A percentile compares a stretch with the other conserved stretches of the same genome.
Evolutionary conservation across 1,140 invertebrate genomes (phyloP).

Genomic region (Conopomorpha cramerella): DNA sequence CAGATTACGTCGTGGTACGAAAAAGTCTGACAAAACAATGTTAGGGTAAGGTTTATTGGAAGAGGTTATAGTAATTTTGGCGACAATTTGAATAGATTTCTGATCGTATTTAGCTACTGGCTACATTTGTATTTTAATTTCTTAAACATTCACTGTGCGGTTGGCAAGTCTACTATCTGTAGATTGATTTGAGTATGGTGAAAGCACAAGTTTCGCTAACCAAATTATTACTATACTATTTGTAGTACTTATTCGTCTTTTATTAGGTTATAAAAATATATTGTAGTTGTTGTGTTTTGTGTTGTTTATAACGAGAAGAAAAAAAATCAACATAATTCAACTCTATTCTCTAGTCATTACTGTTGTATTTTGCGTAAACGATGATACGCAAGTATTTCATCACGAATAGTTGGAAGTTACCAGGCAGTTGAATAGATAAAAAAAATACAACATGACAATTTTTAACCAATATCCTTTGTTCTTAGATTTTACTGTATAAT

Average conservation of each 20-base stretch:
- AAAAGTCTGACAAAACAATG: too few relatives aligned
- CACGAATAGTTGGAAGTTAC: conserved; percentile 22
- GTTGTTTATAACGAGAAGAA: conserved; percentile 28
- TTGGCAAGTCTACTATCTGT: too few relatives aligned
- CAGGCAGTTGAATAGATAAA: too few relatives aligned
- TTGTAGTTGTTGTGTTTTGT: conserved; percentile 44
- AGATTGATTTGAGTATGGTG: too few relatives aligned
- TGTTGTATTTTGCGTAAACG: conserved; percentile 9
- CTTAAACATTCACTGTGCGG: too few relatives aligned
- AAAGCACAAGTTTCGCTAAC: conserved; percentile 48
- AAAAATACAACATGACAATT: conserved; percentile 26
- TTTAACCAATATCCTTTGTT: conserved; percentile 11
- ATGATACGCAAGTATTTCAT: conserved; percentile 19
- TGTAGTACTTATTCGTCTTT: conserved; percentile 26
- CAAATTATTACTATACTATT: conserved; percentile 17
- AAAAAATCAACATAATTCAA: too few relatives aligned
- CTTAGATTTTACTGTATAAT: conserved; percentile 20
- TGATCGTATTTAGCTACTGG: too few relatives aligned
- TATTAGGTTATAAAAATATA: conserved; percentile 16
- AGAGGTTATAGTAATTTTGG: too few relatives aligned
- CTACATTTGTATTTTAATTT: too few relatives aligned
- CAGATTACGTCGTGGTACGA: too few relatives aligned
- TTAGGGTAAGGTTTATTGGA: too few relatives aligned
- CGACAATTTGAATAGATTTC: too few relatives aligned
- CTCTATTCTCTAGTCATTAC: conserved; percentile 24